Evolutionary conservation across 2,888 invertebrate genomes (phyloP), one percentile per base, ranked within the genome.

Genomic region (Drosophila hamatofila): DNA sequence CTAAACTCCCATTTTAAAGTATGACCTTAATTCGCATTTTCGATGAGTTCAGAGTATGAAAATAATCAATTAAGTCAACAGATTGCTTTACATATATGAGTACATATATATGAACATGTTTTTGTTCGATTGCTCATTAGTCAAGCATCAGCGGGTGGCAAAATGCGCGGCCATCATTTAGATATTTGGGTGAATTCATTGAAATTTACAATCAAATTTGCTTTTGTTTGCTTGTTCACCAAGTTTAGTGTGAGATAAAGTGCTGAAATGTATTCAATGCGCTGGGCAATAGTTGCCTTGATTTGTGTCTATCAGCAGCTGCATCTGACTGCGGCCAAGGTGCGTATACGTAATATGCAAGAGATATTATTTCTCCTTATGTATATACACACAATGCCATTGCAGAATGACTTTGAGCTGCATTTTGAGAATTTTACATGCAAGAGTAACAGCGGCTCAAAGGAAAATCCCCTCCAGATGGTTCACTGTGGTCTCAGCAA

Each of bases 401-500:
- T 63, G 9, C 49, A 87, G 83, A 78, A 58, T 51, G 81, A 89
- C 18, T 85, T 85, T 62, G 88, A 88, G 66, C 60, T 88, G 46
- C 72, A 78, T 11, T 80, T 89, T 23, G 74, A 80, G 46, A 89
- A 88, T 37, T 88, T 88, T 30, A 88, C 72, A 23, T 88, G 90
- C 77, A 65, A 51, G 1, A 12, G 27, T 5, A n/a, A 8, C 48
- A 78, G 49, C 35, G 56, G 23, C 12, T 62, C 42, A 33, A 18
- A n/a, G 6, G 44, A 0, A n/a, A 74, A 69, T 55, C 39, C 54
- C 0, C 16, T 87, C 3, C 25, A 68, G 18, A 55, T 72, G 7
- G 35, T 54, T 11, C 54, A 37, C 2, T 89, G 88, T 41, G 80
- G 86, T 46, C 63, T 88, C 2, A 88, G 66, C 48, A 90, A 81